These are phyloP conservation scores for Tamandua tetradactyla DNA, from an alignment of 2,797 vertebrate species.

Conservation along the genomic window DNA sequence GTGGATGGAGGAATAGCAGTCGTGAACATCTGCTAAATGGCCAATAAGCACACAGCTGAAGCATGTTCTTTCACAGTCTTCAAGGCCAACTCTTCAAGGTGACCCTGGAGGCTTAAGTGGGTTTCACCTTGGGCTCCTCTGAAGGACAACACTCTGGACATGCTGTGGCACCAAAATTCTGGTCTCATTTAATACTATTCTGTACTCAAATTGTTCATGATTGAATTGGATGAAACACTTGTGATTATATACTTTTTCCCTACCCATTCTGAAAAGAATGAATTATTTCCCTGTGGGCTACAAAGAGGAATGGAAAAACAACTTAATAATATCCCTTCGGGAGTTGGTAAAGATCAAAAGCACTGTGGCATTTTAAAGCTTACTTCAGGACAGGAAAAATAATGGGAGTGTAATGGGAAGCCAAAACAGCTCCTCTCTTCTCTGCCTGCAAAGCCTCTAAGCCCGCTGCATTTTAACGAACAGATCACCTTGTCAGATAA, in stretches of 20 bases:
- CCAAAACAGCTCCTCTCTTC: neutral
- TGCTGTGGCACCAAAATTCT: neutral
- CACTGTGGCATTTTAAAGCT: slow-evolving; percentile 42
- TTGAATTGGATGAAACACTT: neutral
- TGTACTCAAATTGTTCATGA: neutral
- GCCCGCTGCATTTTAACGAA: neutral
- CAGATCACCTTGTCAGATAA: neutral
- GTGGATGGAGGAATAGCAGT: neutral
- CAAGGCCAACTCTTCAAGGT: too few relatives aligned
- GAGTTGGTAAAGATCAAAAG: slow-evolving; percentile 34
- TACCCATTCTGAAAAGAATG: slow-evolving; percentile 27
- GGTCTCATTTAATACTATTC: neutral
- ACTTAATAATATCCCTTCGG: neutral
- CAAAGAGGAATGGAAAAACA: slow-evolving; percentile 34
- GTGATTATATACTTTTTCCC: neutral
- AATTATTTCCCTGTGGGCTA: slow-evolving; percentile 13
- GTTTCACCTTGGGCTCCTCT: too few relatives aligned
- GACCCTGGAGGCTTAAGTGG: too few relatives aligned
- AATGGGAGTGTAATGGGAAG: slow-evolving; percentile 5
- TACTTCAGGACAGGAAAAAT: slow-evolving; percentile 38
- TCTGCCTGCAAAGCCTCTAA: neutral
- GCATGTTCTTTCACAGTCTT: neutral
- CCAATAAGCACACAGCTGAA: neutral
- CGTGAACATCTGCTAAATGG: rapidly evolving
- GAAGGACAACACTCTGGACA: neutral